Evolutionary conservation across 1,140 invertebrate genomes (phyloP).

Genomic region (Bombus waltoni): DNA sequence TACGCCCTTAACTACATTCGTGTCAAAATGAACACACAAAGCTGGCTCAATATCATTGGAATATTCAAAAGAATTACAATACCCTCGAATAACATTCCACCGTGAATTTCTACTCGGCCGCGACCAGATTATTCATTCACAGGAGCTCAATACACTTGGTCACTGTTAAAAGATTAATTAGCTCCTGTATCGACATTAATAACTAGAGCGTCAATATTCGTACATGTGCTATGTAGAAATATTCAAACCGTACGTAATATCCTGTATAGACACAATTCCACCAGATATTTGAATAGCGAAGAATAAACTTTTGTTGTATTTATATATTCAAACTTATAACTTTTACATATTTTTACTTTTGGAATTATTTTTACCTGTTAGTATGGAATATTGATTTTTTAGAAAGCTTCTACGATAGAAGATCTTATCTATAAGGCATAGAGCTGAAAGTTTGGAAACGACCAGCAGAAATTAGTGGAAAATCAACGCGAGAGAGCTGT

Average conservation of each 20-base stretch:
- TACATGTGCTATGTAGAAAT: no score
- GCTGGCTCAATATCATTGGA: neutral
- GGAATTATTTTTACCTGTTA: no score
- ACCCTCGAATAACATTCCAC: neutral
- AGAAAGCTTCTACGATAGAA: no score
- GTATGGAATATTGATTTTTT: no score
- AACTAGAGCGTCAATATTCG: no score
- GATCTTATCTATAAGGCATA: no score
- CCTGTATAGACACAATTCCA: no score
- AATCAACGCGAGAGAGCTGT: neutral
- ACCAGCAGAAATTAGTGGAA: neutral
- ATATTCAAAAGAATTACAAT: slow-evolving; percentile 23
- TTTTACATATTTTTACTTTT: no score
- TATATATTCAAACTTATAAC: no score
- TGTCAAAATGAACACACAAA: slow-evolving; percentile 33
- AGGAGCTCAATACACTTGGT: neutral
- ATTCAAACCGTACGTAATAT: no score
- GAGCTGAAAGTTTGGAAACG: neutral
- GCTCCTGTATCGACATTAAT: neutral
- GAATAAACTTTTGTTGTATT: no score
- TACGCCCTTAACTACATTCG: slow-evolving; percentile 15
- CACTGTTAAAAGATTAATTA: slow-evolving; percentile 17
- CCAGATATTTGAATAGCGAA: no score
- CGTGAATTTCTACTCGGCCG: neutral
- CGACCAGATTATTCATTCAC: neutral